Conservation (phyloP, 2,888 invertebrate genomes). For the Limnephilus marmoratus region DNA sequence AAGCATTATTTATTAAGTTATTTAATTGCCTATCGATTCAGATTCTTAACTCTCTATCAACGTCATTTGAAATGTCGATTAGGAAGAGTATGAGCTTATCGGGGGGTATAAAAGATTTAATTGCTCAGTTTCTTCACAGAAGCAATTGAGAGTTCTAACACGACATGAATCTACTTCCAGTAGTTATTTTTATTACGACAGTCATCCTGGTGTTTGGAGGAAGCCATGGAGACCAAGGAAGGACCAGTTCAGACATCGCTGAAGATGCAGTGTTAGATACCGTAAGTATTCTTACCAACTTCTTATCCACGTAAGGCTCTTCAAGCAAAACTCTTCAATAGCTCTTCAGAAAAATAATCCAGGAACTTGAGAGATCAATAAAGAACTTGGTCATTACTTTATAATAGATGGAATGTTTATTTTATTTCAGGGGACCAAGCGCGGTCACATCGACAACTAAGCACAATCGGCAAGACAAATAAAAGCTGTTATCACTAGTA, state of each 20-base stretch:
- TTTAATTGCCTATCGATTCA: not conserved
- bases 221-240: not conserved
- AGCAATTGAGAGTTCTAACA: not conserved
- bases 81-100: not conserved
- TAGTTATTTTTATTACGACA: slow-evolving; percentile 12
- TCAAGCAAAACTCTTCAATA: not conserved
- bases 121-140: not conserved
- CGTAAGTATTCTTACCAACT: slow-evolving; percentile 46
- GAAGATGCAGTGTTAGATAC: slow-evolving; percentile 63
- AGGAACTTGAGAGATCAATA: too few species aligned
- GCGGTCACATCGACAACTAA: not conserved
- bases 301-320: not conserved
- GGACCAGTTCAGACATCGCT: slow-evolving; percentile 2
- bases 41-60: not conserved
- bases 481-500: not conserved
- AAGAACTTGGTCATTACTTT: too few species aligned
- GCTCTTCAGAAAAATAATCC: too few species aligned
- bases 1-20: not conserved
- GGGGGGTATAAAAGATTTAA: slow-evolving; percentile 11
- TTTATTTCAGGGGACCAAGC: not conserved
- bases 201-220: slow-evolving; percentile 22
- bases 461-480: not conserved
- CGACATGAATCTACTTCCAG: slow-evolving; percentile 13
- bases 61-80: not conserved
- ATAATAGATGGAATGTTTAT: not conserved